Base-by-base conservation (phyloP, 1,140 invertebrate genomes). In the Aphaenogaster floridana region DNA sequence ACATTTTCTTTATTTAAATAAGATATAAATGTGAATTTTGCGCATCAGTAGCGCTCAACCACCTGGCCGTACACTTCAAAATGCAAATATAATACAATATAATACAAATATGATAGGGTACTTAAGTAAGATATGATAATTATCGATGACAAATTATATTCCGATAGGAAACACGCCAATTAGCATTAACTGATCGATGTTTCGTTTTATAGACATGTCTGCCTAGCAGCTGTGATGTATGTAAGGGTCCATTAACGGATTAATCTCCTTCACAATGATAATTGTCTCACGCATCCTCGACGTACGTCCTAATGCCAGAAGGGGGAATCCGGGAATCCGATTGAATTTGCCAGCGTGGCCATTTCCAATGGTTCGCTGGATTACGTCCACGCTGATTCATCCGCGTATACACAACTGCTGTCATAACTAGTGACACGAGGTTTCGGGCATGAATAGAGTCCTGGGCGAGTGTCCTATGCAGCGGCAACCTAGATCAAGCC, bases 351-450 rank as follows among this genome's bases (percentile, higher is more conserved):
- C 89, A 74, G 81, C 87, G 81, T 83, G 83, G 84, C 89, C 89
- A 72, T 86, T 86, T 83, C 86, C 86, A 83, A 83, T 66, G 72
- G 72, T 42, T 48, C 59, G 54, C 63, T 86, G 68, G 87, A 91
- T 91, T 86, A 90, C 71, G 83, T 72, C 71, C 78, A 63, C 69
- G 86, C 85, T 86, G 77, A 88, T 91, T 90, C 87, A 90, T 88
- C 89, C 86, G 52, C 57, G 76, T 72, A 74, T 72, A 91, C 78
- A 76, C 83, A 86, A 86, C 87, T 61, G 80, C 88, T 76, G 86
- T 90, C 89, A 90, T 78, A 76, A 86, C 77, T 86, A 78, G 90
- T 88, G 88, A 88, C 83, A 86, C 64, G 78, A 79, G 77, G 69
- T 76, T 85, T 90, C 80, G 64, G 76, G 59, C 81, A 57, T 86